Evolutionary conservation across 2,888 invertebrate genomes (phyloP), one percentile per base, ranked within the genome.

Genomic region (Altica lythri): DNA sequence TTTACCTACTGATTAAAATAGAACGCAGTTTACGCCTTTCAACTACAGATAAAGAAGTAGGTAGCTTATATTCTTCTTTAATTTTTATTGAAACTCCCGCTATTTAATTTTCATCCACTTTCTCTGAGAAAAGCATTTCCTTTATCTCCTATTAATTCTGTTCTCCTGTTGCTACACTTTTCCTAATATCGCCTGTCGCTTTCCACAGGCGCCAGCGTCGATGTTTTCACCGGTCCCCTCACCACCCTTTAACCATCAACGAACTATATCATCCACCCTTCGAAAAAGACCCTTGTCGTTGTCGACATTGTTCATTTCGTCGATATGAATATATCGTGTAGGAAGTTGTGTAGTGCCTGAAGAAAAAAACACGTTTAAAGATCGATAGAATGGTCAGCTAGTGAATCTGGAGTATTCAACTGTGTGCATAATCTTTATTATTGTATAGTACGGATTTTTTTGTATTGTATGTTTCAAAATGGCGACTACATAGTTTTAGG

Each of bases 131-230:
- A n/a, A n/a, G n/a, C n/a, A n/a, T n/a, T n/a, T n/a, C n/a, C n/a
- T n/a, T n/a, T n/a, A n/a, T n/a, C n/a, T n/a, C n/a, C n/a, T n/a
- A n/a, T n/a, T n/a, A n/a, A n/a, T 40, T 22, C 40, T 40, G 40
- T 12, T 32, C 40, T 49, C 49, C 53, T 40, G 53, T 40, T 53
- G 44, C 53, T 53, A 53, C 32, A 55, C 47, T 53, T 55, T 55
- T 48, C 50, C 38, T 16, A 18, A 43, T 48, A 53, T 44, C 42
- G 48, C 54, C 49, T 30, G 48, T 34, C 52, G 40, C 8, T 44
- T 37, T 12, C 34, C 2, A 9, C 30, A 45, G 30, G 59, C 59
- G 59, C 53, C 59, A 49, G 55, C 59, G 59, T 55, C 50, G 43
- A 2, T 13, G 35, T 18, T 37, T 50, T 50, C 49, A n/a, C 32